Conservation (phyloP, 2,113 vertebrate species). For the Vicugna pacos region DNA sequence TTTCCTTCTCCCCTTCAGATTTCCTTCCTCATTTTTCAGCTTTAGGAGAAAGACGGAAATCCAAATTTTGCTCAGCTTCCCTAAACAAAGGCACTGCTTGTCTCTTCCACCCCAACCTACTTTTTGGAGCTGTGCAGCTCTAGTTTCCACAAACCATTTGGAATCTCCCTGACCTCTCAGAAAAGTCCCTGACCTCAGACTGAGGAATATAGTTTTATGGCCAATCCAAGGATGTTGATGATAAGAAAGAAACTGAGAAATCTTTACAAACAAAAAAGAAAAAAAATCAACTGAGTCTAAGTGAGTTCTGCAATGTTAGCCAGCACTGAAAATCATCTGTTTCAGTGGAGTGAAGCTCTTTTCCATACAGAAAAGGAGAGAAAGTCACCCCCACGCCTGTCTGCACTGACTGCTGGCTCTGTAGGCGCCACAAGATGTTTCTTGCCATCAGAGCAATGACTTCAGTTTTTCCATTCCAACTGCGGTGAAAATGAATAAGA, state of each 20-base stretch:
- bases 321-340: constrained; percentile 4
- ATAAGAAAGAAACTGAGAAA: constrained; percentile 37
- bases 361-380: background rate
- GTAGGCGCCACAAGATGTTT: background rate
- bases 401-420: constrained; percentile 5
- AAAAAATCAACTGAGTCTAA: background rate
- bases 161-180: background rate
- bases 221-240: background rate
- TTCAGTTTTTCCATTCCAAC: constrained; percentile 76
- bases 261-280: constrained; percentile 44
- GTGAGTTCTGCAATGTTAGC: background rate
- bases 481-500: constrained; percentile 70
- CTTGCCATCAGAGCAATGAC: constrained; percentile 63
- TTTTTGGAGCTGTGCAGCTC: background rate
- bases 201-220: constrained; percentile 15
- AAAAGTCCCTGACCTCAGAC: constrained; percentile 14
- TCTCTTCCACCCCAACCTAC: background rate
- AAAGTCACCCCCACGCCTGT: background rate
- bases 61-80: background rate
- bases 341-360: background rate
- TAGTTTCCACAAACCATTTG: background rate
- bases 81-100: background rate
- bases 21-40: background rate
- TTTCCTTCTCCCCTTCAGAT: background rate
- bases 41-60: background rate